Evolutionary conservation across 2,113 vertebrate species (phyloP).

Genomic region (Syngnathus scovelli): DNA sequence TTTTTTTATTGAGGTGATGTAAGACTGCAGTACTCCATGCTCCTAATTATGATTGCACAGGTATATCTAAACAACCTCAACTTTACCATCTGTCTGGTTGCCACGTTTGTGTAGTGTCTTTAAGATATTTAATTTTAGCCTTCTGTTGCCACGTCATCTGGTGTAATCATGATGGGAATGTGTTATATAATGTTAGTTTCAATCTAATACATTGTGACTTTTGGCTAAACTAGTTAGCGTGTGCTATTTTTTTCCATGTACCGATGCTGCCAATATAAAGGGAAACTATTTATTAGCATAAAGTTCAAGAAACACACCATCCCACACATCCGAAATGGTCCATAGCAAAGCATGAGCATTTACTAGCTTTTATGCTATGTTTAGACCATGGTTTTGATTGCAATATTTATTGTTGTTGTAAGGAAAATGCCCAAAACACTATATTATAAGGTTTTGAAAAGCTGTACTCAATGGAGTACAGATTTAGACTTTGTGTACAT

Average conservation of each 20-base stretch:
- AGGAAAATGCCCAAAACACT: conserved; percentile 34
- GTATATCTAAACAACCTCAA: conserved; percentile 27
- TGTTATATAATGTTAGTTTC: conserved; percentile 54
- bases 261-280: conserved; percentile 61
- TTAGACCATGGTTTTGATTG: conserved; percentile 49
- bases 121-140: conserved; percentile 48
- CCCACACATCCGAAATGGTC: conserved; percentile 24
- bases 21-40: conserved; percentile 25
- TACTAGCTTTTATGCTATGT: conserved; percentile 48
- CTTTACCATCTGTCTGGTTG: conserved; percentile 38
- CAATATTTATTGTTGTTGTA: conserved; percentile 43
- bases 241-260: conserved; percentile 36
- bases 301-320: conserved; percentile 29
- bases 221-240: conserved; percentile 50
- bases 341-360: conserved; percentile 42
- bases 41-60: conserved; percentile 18
- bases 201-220: conserved; percentile 50
- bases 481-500: conserved; percentile 41
- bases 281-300: conserved; percentile 40
- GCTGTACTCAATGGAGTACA: conserved; percentile 37
- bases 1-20: conserved; percentile 31
- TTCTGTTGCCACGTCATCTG: conserved; percentile 42
- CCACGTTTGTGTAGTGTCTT: conserved; percentile 48
- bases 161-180: conserved; percentile 53
- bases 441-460: conserved; percentile 33